Evolutionary conservation across 2,888 invertebrate species (phyloP).

Genomic region (Carterocephalus palaemon): DNA sequence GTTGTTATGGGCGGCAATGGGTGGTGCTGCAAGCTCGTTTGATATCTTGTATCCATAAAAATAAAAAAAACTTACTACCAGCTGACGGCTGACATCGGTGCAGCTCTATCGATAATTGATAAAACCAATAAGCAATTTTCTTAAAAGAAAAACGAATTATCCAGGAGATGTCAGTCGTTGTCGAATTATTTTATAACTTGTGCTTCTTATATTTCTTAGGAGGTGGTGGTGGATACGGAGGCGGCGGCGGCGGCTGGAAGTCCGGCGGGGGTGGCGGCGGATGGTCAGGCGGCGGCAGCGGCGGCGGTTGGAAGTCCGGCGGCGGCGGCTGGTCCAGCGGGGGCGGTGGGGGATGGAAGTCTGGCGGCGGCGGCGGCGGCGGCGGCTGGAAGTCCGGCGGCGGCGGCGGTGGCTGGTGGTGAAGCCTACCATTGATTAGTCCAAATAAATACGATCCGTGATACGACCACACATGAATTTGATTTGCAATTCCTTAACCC

Average conservation of each 20-base stretch:
- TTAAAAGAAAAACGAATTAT: too few species aligned
- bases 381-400: conserved; percentile 31
- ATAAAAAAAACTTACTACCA: too few species aligned
- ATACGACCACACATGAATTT: conserved; percentile 41
- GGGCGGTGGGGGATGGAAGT: conserved; percentile 67
- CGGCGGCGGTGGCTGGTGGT: conserved; percentile 57
- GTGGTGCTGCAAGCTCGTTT: too few species aligned
- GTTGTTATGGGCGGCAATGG: too few species aligned
- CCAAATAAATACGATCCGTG: background rate
- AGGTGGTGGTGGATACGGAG: conserved; percentile 10
- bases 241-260: conserved; percentile 10
- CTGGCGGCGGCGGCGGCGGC: conserved; percentile 30
- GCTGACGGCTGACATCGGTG: too few species aligned
- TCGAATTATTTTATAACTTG: too few species aligned
- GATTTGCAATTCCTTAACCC: conserved; percentile 22
- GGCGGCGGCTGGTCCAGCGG: conserved; percentile 34
- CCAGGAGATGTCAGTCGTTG: too few species aligned
- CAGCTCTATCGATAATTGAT: too few species aligned
- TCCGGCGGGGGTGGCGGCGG: conserved; percentile 25
- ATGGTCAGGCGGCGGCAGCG: conserved; percentile 30
- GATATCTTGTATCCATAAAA: too few species aligned
- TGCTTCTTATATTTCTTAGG: conserved; percentile 2
- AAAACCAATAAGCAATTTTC: too few species aligned
- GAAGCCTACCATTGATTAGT: conserved; percentile 30
- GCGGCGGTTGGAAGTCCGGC: conserved; percentile 30